Conservation (phyloP, 2,888 invertebrate genomes). For the Galeopsomyia nigrocyanea region DNA sequence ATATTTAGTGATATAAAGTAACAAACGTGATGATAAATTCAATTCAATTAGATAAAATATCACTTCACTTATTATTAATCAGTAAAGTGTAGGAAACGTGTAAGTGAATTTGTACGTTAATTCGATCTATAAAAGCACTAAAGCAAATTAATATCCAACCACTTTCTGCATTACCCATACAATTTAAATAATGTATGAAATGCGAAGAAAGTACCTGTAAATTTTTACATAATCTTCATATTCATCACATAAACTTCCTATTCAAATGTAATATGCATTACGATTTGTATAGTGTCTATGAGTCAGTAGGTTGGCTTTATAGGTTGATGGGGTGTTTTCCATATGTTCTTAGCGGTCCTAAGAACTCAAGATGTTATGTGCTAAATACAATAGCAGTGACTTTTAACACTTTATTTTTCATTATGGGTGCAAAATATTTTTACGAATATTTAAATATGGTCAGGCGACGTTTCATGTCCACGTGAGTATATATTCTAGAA, state of each 20-base stretch:
- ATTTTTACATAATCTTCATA: not conserved
- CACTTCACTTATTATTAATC: not conserved
- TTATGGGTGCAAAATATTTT: constrained; percentile 8
- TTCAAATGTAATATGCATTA: constrained; percentile 6
- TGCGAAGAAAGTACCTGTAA: no score
- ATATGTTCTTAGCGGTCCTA: constrained; percentile 11
- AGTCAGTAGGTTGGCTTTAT: constrained; percentile 31
- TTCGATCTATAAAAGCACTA: no score
- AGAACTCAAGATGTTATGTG: constrained; percentile 17
- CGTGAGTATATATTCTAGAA: not conserved
- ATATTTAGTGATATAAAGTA: no score
- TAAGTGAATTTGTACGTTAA: no score
- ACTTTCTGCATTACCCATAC: no score
- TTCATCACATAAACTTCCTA: not conserved
- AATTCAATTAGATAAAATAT: not conserved
- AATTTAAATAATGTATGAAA: no score
- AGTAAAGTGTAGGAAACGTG: not conserved
- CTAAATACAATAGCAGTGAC: constrained; percentile 16
- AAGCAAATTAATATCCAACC: no score
- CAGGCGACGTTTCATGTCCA: not conserved
- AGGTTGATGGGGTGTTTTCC: constrained; percentile 18
- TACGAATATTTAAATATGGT: not conserved
- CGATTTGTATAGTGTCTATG: constrained; percentile 24
- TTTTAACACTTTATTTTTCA: constrained; percentile 21
- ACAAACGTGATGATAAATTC: not conserved